Evolutionary conservation across 1,140 invertebrate species (phyloP).

Genomic region (Callitettix versicolor): DNA sequence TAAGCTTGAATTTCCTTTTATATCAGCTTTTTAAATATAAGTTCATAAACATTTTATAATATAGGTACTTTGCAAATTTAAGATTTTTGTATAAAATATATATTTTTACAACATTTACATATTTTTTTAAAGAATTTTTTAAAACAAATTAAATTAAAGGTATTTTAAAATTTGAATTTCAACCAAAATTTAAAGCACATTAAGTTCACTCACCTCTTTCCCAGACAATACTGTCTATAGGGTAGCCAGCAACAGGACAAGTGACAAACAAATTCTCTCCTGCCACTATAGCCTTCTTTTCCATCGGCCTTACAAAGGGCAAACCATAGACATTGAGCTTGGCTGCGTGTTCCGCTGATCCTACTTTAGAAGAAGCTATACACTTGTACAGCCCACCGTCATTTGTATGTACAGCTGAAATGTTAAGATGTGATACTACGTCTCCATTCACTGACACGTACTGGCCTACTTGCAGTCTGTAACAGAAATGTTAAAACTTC

Average conservation of each 20-base stretch:
- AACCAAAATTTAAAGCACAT: too few relatives aligned
- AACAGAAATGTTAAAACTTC: slow-evolving; percentile 17
- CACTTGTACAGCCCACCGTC: slow-evolving; percentile 91
- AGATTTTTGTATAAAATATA: too few relatives aligned
- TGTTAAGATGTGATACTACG: slow-evolving; percentile 88
- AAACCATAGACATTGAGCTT: slow-evolving; percentile 86
- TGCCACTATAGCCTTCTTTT: slow-evolving; percentile 88
- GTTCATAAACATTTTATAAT: too few relatives aligned
- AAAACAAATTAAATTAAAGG: too few relatives aligned
- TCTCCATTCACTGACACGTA: slow-evolving; percentile 81
- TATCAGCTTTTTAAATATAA: too few relatives aligned
- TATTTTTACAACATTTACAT: too few relatives aligned
- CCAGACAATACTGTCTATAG: slow-evolving; percentile 88
- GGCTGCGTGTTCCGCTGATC: slow-evolving; percentile 72
- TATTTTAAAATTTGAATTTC: too few relatives aligned
- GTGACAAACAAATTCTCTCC: slow-evolving; percentile 79
- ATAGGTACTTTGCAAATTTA: too few relatives aligned
- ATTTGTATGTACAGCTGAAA: slow-evolving; percentile 81
- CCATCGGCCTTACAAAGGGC: slow-evolving; percentile 81
- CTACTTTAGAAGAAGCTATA: slow-evolving; percentile 83
- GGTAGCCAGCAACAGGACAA: slow-evolving; percentile 89
- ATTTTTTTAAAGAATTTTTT: too few relatives aligned
- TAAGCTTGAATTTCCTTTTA: too few relatives aligned
- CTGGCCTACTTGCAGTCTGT: slow-evolving; percentile 66
- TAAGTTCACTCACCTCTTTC: slow-evolving; percentile 64